Conservation (phyloP, 1,140 invertebrate species). For the Oncopeltus fasciatus region DNA sequence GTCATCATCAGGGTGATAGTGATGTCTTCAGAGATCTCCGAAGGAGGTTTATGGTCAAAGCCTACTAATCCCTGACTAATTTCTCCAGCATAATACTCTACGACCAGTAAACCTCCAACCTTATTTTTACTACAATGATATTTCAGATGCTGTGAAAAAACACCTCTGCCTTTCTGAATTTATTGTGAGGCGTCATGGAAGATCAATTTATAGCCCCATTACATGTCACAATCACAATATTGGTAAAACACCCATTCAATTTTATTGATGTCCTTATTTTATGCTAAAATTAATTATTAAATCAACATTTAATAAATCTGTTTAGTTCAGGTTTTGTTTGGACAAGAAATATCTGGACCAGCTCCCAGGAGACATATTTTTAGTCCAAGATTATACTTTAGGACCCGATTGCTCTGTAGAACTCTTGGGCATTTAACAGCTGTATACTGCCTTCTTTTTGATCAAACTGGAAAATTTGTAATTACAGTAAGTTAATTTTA, state of each 20-base stretch:
- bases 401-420: constrained; percentile 59
- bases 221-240: constrained; percentile 18
- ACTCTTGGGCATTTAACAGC: constrained; percentile 89
- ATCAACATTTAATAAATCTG: too few species aligned
- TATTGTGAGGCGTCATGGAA: constrained; percentile 15
- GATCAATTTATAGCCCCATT: constrained; percentile 12
- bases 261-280: not conserved
- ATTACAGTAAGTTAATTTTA: constrained; percentile 77
- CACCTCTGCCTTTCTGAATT: constrained; percentile 14
- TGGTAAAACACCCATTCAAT: constrained; percentile 9
- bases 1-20: too few species aligned
- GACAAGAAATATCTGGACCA: constrained; percentile 51
- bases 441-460: constrained; percentile 92
- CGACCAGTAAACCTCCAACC: too few species aligned
- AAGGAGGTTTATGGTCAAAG: too few species aligned
- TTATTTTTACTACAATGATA: too few species aligned
- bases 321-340: constrained; percentile 49
- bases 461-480: constrained; percentile 80
- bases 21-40: too few species aligned
- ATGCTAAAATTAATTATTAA: not conserved
- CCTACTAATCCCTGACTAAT: too few species aligned
- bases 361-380: constrained; percentile 43
- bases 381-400: constrained; percentile 54
- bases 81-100: too few species aligned
- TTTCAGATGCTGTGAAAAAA: constrained; percentile 18